A percentile compares a stretch with the other conserved stretches of the same genome.
phyloP scores from a whole-genome alignment of 2,888 invertebrate genomes.

The Dryadula phaetusa region DNA sequence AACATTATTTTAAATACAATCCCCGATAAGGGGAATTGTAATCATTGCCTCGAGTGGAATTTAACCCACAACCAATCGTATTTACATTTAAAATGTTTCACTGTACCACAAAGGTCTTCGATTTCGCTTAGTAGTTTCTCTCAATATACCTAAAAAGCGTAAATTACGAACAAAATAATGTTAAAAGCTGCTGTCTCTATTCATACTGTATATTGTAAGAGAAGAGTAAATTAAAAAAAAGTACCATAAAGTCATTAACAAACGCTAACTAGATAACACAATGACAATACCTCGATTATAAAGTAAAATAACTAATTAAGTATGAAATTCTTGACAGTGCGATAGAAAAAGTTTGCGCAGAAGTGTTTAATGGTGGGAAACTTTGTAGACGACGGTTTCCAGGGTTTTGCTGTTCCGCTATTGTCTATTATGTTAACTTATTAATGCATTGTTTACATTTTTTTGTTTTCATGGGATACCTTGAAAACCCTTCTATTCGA shows the following conservation, averaged over 20 bases:
- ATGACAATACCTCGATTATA: conserved; percentile 15
- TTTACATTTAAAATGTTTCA: no score
- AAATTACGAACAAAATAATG: no score
- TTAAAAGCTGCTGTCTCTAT: no score
- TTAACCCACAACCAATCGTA: no score
- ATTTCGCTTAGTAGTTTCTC: no score
- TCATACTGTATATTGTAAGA: no score
- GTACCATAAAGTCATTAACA: conserved; percentile 4
- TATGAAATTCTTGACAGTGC: conserved; percentile 11
- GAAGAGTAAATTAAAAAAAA: no score
- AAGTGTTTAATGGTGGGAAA: conserved; percentile 40
- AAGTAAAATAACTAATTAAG: conserved; percentile 26
- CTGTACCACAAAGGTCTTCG: no score
- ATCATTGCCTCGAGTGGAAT: no score
- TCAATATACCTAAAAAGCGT: no score
- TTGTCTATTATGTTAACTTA: conserved; percentile 20
- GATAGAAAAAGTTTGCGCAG: conserved; percentile 20
- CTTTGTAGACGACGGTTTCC: conserved; percentile 30
- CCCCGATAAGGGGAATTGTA: no score
- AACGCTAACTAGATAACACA: neutral
- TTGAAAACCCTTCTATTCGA: neutral
- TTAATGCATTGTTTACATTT: conserved; percentile 11
- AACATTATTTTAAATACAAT: no score
- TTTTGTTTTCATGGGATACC: conserved; percentile 5
- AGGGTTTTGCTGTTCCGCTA: conserved; percentile 26